phyloP scores from a whole-genome alignment of 2,888 invertebrate genomes.

The Andrena bicolor region DNA sequence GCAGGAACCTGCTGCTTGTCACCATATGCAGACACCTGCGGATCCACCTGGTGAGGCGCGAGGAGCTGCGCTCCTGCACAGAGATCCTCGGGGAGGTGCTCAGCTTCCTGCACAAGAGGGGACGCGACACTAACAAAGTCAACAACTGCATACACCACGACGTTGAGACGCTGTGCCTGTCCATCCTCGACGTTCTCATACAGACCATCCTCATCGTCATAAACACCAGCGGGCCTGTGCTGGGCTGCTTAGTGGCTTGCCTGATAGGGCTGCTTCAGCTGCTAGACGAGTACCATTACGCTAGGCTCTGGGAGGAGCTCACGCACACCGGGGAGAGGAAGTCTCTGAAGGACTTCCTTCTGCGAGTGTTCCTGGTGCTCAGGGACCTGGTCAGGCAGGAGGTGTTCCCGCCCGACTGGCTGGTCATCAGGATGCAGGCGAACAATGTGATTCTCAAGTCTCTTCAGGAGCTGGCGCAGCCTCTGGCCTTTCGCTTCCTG shows the following conservation, averaged over 20 bases:
- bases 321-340: slow-evolving; percentile 89
- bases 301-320: slow-evolving; percentile 93
- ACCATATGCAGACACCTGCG: slow-evolving; percentile 95
- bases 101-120: slow-evolving; percentile 87
- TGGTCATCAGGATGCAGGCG: slow-evolving; percentile 94
- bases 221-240: slow-evolving; percentile 90
- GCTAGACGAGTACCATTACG: slow-evolving; percentile 95
- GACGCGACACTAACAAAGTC: slow-evolving; percentile 86
- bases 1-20: slow-evolving; percentile 92
- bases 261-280: slow-evolving; percentile 94
- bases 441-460: slow-evolving; percentile 94
- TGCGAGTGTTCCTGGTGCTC: slow-evolving; percentile 93
- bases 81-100: slow-evolving; percentile 95
- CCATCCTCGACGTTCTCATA: slow-evolving; percentile 93
- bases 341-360: slow-evolving; percentile 94
- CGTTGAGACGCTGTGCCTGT: slow-evolving; percentile 93
- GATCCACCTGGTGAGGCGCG: slow-evolving; percentile 92
- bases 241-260: slow-evolving; percentile 94
- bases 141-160: slow-evolving; percentile 91
- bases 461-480: slow-evolving; percentile 94
- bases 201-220: slow-evolving; percentile 94
- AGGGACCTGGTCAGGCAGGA: slow-evolving; percentile 92
- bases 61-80: slow-evolving; percentile 93
- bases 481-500: slow-evolving; percentile 93
- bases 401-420: slow-evolving; percentile 95